Base-by-base conservation (phyloP, 2,888 invertebrate genomes). In the Melinaea marsaeus region DNA sequence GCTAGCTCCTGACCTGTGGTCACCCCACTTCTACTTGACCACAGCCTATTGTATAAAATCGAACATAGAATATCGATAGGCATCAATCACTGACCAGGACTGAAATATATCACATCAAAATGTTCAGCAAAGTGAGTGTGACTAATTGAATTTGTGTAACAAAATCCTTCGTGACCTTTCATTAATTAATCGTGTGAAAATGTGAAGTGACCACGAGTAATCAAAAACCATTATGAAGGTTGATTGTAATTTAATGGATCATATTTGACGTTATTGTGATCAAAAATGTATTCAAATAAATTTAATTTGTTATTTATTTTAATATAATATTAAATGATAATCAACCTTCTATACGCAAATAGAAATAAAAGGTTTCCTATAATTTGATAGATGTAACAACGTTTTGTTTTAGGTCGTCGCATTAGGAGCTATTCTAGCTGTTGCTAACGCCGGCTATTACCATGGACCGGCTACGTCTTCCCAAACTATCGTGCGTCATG, bases 391-490 rank as follows among this genome's bases (percentile, higher is more conserved):
- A 4, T 55, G 1, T 48, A 42, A 55, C 37, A 57, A 46, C n/a
- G 11, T 47, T 45, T 11, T 11, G 34, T 60, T 62, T 32, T 45
- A 71, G 71, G 61, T 72, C 6, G 35, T 72, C 58, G 61, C 65
- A 70, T 75, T 91, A 72, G 80, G 86, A 80, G 84, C 87, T 78
- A 77, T 91, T 74, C 71, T 91, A 82, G 85, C 86, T 64, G 82
- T 90, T 32, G 90, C 90, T 74, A 91, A 86, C 73, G 93, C 92
- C 58, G 93, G 93, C 58, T 80, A 92, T 71, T 88, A 84, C 82
- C 87, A 86, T 74, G 86, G 88, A 72, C 75, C 77, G 11, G 90
- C 88, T 9, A 80, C 88, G 32, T 90, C 90, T 22, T 86, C 89
- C 48, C 90, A 91, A 72, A 89, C 85, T 80, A 87, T 90, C 70